Evolutionary conservation across 1,140 invertebrate species (phyloP).

Genomic region (Leptinotarsa undecemlineata): DNA sequence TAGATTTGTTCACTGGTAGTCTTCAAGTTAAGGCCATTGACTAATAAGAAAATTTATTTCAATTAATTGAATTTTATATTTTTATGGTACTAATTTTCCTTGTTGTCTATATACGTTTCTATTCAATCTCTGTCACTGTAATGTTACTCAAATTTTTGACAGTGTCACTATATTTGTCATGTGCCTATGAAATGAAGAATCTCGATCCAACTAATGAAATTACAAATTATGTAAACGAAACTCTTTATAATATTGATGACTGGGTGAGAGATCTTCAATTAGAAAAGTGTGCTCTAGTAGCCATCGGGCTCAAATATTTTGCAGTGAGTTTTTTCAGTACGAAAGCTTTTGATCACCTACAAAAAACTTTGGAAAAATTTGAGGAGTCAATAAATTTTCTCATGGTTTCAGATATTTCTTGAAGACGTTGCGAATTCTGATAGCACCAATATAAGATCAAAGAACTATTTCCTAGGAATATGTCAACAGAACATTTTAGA

Average conservation of each 20-base stretch:
- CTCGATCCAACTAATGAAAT: background rate
- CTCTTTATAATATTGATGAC: slow-evolving; percentile 34
- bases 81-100: too few relatives aligned
- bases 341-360: background rate
- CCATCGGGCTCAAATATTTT: slow-evolving; percentile 40
- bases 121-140: background rate
- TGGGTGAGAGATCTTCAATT: slow-evolving; percentile 37
- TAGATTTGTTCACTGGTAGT: too few relatives aligned
- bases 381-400: background rate
- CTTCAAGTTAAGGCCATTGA: too few relatives aligned
- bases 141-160: slow-evolving; percentile 35
- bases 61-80: too few relatives aligned
- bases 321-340: slow-evolving; percentile 33
- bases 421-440: slow-evolving; percentile 16
- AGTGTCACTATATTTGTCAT: slow-evolving; percentile 25
- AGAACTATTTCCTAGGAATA: slow-evolving; percentile 39
- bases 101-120: too few relatives aligned
- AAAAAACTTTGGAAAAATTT: slow-evolving; percentile 8
- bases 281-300: slow-evolving; percentile 38
- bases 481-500: slow-evolving; percentile 37
- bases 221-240: slow-evolving; percentile 20
- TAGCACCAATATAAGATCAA: slow-evolving; percentile 12
- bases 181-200: slow-evolving; percentile 10
- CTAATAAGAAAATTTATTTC: too few relatives aligned
- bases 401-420: slow-evolving; percentile 30